Conservation (phyloP, 1,140 invertebrate species). For the Lordiphosa mommai region DNA sequence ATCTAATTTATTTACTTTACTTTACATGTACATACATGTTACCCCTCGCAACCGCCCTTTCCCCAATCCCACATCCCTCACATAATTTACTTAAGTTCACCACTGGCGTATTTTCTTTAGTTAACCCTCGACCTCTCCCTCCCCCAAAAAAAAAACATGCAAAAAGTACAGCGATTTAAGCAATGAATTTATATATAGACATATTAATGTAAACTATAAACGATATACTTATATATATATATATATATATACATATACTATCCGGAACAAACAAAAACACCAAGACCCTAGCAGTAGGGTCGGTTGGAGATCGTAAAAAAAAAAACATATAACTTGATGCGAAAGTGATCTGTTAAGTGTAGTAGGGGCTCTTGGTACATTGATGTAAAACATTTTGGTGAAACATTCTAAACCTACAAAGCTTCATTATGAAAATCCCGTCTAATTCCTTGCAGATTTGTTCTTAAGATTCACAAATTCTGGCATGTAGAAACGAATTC, state of each 20-base stretch:
- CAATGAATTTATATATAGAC: constrained; percentile 72
- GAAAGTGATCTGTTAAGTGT: too few species aligned
- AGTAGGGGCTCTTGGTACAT: too few species aligned
- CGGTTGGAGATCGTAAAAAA: too few species aligned
- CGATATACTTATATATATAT: constrained; percentile 50
- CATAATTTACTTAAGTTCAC: constrained; percentile 13
- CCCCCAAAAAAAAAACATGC: constrained; percentile 18
- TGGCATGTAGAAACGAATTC: too few species aligned
- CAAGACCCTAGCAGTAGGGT: not conserved
- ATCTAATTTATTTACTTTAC: constrained; percentile 39
- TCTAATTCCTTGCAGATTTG: too few species aligned
- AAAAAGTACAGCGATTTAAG: constrained; percentile 63
- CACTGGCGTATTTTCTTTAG: constrained; percentile 14
- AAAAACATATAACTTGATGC: too few species aligned
- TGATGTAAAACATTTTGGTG: too few species aligned
- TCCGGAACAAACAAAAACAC: constrained; percentile 3
- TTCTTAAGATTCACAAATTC: too few species aligned
- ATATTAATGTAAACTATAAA: constrained; percentile 71
- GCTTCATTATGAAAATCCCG: too few species aligned
- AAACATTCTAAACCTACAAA: too few species aligned
- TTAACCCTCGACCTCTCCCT: constrained; percentile 4
- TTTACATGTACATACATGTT: constrained; percentile 22
- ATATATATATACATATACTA: constrained; percentile 22
- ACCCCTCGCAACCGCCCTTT: constrained; percentile 6
- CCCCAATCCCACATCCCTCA: too few species aligned